These are phyloP conservation scores for Aromia moschata DNA, from an alignment of 2,888 invertebrate genomes.

Conservation along the genomic window DNA sequence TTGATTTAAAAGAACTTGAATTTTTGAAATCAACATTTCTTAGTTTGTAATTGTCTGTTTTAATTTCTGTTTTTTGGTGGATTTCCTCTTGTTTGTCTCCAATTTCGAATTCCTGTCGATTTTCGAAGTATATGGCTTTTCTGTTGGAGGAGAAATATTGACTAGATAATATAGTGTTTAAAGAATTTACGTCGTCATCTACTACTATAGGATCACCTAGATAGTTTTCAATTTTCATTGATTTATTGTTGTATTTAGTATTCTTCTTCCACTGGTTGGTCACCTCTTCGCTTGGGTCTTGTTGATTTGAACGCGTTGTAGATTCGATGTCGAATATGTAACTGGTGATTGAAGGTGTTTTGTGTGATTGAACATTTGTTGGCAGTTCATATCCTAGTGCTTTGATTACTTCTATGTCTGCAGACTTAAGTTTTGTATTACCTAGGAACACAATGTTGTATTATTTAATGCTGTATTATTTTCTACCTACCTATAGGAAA, in stretches of 20 bases:
- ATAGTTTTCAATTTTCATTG: too few relatives aligned
- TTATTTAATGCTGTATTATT: too few relatives aligned
- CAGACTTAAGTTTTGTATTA: not conserved
- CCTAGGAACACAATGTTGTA: not conserved
- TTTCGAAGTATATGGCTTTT: slow-evolving; percentile 18
- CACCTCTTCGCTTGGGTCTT: not conserved
- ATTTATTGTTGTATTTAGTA: not conserved
- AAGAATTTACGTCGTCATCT: not conserved
- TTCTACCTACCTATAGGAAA: too few relatives aligned
- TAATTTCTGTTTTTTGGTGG: too few relatives aligned
- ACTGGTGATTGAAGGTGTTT: not conserved
- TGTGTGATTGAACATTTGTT: not conserved
- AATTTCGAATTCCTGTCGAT: too few relatives aligned
- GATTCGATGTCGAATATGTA: not conserved
- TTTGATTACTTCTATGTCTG: not conserved
- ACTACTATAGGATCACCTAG: not conserved
- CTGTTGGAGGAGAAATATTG: slow-evolving; percentile 17
- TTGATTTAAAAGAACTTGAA: too few relatives aligned
- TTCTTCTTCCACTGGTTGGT: not conserved
- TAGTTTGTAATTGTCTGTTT: too few relatives aligned
- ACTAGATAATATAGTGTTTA: not conserved
- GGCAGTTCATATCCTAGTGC: not conserved
- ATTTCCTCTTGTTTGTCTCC: too few relatives aligned
- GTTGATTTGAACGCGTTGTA: not conserved
- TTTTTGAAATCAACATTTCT: too few relatives aligned